These are phyloP conservation scores for Stenotaenia linearis DNA, from an alignment of 2,888 invertebrate genomes.

Conservation along the genomic window DNA sequence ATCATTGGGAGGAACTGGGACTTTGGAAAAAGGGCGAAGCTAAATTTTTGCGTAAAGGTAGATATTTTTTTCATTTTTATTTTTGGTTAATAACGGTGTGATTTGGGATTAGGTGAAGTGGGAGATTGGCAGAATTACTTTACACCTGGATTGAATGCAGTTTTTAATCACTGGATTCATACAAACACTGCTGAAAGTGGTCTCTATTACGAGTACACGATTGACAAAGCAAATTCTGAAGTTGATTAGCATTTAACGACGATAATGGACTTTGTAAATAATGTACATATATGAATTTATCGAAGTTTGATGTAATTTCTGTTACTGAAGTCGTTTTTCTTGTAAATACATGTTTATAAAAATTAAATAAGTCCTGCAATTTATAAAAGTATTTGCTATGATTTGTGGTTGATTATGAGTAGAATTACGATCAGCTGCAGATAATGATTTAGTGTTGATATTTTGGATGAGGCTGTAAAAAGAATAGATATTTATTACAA, in stretches of 20 bases:
- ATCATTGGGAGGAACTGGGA: slow-evolving; percentile 49
- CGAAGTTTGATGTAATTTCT: background rate
- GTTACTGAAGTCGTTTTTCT: background rate
- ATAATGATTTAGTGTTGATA: background rate
- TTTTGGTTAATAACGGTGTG: background rate
- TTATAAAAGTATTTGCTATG: background rate
- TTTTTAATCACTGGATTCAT: slow-evolving; percentile 31
- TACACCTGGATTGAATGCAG: slow-evolving; percentile 28
- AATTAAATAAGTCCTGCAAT: background rate
- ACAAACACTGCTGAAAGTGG: background rate
- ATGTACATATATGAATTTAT: background rate
- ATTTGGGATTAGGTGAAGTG: slow-evolving; percentile 27
- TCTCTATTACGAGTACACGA: slow-evolving; percentile 28
- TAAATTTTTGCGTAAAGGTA: slow-evolving; percentile 50
- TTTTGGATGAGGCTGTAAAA: background rate
- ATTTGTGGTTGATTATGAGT: background rate
- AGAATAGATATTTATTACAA: background rate
- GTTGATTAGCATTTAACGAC: background rate
- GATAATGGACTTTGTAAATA: background rate
- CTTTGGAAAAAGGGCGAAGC: slow-evolving; percentile 45
- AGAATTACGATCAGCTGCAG: background rate
- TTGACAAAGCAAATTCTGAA: background rate
- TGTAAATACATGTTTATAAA: background rate
- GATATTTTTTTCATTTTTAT: background rate
- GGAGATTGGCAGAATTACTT: slow-evolving; percentile 36